Percentiles rank a stretch among this genome's conserved stretches.
Evolutionary conservation across 2,113 vertebrate genomes (phyloP).

Genomic region (Lepisosteus oculatus): DNA sequence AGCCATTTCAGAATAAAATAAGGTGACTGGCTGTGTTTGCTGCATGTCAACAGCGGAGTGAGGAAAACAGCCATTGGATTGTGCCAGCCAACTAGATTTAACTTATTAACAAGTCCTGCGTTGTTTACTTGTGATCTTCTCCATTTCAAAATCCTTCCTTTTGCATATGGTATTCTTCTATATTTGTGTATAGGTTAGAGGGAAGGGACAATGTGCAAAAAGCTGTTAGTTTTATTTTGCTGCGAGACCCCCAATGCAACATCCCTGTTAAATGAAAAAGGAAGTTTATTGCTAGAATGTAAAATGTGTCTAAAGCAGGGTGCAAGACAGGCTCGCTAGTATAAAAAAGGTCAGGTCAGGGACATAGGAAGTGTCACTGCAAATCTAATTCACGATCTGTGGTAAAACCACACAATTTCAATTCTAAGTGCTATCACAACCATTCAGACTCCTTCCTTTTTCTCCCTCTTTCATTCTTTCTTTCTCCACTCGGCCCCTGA

Average conservation of each 20-base stretch:
- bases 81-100: conserved; percentile 15
- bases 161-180: background rate
- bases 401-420: conserved; percentile 9
- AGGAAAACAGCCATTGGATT: conserved; percentile 41
- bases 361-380: background rate
- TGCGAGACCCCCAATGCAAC: background rate
- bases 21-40: conserved; percentile 51
- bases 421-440: conserved; percentile 22
- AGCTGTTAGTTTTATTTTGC: background rate
- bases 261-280: background rate
- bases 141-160: conserved; percentile 12
- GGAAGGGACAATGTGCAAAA: background rate
- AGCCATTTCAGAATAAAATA: conserved; percentile 61
- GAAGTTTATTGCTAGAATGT: background rate
- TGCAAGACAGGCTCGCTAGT: background rate
- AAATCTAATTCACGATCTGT: conserved; percentile 13
- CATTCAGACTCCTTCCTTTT: conserved; percentile 16
- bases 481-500: conserved; percentile 5
- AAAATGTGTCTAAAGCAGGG: background rate
- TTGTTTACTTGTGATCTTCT: conserved; percentile 6
- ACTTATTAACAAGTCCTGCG: conserved; percentile 9
- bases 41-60: conserved; percentile 54
- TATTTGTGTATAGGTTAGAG: too few relatives aligned
- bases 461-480: conserved; percentile 8
- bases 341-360: conserved; percentile 1